Evolutionary conservation across 2,797 vertebrate genomes (phyloP), one percentile per base, ranked within the genome.

Genomic region (Enteromius mattozi): DNA sequence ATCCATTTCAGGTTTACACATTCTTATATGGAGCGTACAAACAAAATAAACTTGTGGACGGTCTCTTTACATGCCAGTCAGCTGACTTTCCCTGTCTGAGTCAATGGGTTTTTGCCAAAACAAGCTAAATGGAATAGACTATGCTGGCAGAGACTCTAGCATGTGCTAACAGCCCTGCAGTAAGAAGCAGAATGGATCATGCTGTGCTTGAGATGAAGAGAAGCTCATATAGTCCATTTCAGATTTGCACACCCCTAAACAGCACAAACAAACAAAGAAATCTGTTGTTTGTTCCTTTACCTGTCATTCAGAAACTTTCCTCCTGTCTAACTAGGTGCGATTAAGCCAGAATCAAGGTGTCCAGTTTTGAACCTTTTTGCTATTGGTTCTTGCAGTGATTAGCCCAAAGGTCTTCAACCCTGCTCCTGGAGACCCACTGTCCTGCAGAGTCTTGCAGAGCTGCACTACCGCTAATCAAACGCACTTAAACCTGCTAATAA

Each of bases 1-100:
- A 81, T 59, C 35, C 16, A 47, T 74, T 81, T 71, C 2, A 59
- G 37, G 21, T 81, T 16, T 59, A 45, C 35, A 24, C 35, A 37
- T 27, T 24, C 61, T 37, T 3, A 80, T 76, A 37, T 76, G 6
- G 3, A 16, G 7, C 35, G 13, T 24, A 21, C 21, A 19, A 33
- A n/a, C 24, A 33, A 45, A n/a, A 81, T 40, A 42, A 30, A 59
- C 51, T 61, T 27, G 1, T 37, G 49, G 12, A 30, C 14, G 6
- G 10, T 81, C 40, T 19, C 3, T 72, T 59, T 33, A 71, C 6
- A 19, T 27, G 49, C 27, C 3, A 42, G n/a, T 40, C n/a, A 81
- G 47, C 68, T 27, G 21, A 40, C 21, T 37, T 16, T 17, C 33
- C 30, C 27, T 27, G n/a, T 40, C 45, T 40, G 14, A 51, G 4